phyloP scores from a whole-genome alignment of 1,140 invertebrate species.

The Leptonema lineaticorne region DNA sequence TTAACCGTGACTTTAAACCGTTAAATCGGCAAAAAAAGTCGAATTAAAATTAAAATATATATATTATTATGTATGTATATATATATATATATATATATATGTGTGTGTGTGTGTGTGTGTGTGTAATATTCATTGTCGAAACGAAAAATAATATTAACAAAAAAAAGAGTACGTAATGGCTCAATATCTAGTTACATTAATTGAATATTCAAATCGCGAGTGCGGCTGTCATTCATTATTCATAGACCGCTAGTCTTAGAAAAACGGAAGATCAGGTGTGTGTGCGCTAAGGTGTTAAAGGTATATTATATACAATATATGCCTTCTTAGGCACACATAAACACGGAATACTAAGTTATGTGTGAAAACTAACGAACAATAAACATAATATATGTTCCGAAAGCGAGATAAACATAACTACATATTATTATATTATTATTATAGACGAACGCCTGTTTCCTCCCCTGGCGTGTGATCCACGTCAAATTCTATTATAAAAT shows the following conservation, averaged over 20 bases:
- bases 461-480: background rate
- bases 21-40: too few relatives aligned
- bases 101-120: too few relatives aligned
- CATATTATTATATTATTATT: background rate
- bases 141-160: background rate
- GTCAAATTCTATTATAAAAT: conserved; percentile 1
- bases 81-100: too few relatives aligned
- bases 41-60: too few relatives aligned
- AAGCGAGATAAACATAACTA: background rate
- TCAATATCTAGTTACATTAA: conserved; percentile 18
- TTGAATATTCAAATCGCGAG: conserved; percentile 17
- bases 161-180: conserved; percentile 9
- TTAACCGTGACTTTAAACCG: too few relatives aligned
- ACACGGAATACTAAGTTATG: background rate
- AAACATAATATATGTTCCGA: background rate
- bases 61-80: too few relatives aligned
- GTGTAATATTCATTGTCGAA: background rate
- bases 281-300: background rate
- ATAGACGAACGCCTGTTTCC: background rate
- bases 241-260: background rate
- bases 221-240: conserved; percentile 11
- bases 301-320: background rate
- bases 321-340: background rate
- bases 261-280: conserved; percentile 17
- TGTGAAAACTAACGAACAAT: background rate